Percentiles rank a stretch among this genome's conserved stretches.
phyloP scores from a whole-genome alignment of 64 coral and sea anemone species.

The Montipora cactus region DNA sequence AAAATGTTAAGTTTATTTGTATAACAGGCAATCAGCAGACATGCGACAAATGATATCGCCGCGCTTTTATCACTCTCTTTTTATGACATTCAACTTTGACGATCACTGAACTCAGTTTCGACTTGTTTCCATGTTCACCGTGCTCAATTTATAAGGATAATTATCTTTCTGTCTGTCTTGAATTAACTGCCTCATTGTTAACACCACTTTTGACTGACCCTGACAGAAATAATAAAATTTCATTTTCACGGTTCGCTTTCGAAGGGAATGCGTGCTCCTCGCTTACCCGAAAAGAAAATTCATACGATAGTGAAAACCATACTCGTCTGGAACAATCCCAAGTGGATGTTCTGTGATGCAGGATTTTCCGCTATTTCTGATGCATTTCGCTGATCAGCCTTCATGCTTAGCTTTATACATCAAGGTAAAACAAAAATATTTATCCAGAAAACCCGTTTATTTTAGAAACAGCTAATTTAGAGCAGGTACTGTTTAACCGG shows the following conservation, averaged over 20 bases:
- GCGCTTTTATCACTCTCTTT: neutral
- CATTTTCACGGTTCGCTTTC: neutral
- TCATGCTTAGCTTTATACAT: no score
- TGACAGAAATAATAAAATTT: neutral
- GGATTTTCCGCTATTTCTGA: no score
- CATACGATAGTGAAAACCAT: no score
- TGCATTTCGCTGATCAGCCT: no score
- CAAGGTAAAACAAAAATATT: no score
- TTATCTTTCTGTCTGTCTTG: neutral
- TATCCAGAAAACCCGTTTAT: neutral
- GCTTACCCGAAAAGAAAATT: neutral
- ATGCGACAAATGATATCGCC: constrained; percentile 1
- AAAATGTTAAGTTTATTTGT: constrained; percentile 39
- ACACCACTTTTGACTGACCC: neutral
- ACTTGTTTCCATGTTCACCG: neutral
- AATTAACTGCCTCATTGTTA: neutral
- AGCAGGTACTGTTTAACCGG: constrained; percentile 32
- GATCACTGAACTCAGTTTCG: neutral
- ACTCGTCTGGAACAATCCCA: no score
- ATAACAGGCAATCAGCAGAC: neutral
- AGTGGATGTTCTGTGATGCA: no score
- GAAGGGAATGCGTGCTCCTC: neutral
- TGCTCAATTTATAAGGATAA: neutral
- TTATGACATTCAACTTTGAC: neutral
- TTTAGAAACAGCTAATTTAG: neutral